Base-by-base conservation (phyloP, 2,797 vertebrate species). In the Sitta carolinensis region DNA sequence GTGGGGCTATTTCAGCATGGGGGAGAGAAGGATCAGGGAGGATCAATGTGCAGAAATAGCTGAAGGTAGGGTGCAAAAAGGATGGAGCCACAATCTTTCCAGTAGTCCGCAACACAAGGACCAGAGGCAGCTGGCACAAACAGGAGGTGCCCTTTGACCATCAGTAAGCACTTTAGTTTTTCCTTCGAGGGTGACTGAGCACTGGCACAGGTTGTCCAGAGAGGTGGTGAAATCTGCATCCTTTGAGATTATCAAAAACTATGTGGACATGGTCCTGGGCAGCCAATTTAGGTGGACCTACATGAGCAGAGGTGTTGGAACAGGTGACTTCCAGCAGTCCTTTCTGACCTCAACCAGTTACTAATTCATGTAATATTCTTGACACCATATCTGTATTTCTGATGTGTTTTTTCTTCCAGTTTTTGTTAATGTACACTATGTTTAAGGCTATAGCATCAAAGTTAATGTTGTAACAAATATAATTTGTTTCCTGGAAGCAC, bases 181-280 rank as follows among this genome's bases (percentile, higher is more conserved):
- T 34, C 14, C 17, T 79, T 9, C 19, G 23, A n/a, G 16, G 5
- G 21, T 89, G 30, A 30, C 29, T 2, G 1, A 72, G 27, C 27
- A 29, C 20, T 80, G 16, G 5, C 21, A 54, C 40, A 52, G 16
- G 5, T 48, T 84, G 38, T 25, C 43, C 11, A 47, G 57, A 22
- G 66, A 70, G 34, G 5, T 22, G 18, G 2, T 55, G 14, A 30
- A 36, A 26, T 58, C 12, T 70, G 27, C 9, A 12, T 89, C 16
- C 34, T 77, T 59, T 5, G 18, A 32, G 12, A 15, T 54, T 17
- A 15, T 34, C 10, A 55, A 11, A 85, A 79, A 7, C 12, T 4
- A 2, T 5, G 17, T 40, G 23, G 27, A 29, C 9, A 4, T 0
- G 0, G 20, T 66, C 13, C 25, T 62, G 26, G 23, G 13, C 16